These are phyloP conservation scores for Chrysocyon brachyurus DNA, from an alignment of 2,797 vertebrate species.

Conservation along the genomic window DNA sequence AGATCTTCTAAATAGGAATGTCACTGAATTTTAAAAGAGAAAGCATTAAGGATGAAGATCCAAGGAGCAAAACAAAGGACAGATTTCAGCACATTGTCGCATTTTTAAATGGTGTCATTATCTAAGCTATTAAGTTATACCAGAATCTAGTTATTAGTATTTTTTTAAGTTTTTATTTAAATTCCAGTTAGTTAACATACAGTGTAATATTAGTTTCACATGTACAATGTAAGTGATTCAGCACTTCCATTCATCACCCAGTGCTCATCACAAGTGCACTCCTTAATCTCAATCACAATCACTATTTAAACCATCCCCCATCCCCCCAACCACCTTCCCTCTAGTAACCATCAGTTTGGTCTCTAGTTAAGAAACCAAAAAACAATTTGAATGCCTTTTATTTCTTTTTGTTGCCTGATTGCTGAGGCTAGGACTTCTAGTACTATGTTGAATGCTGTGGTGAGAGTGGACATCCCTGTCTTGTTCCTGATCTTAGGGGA, in stretches of 20 bases:
- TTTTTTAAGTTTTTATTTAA: background rate
- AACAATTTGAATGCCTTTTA: background rate
- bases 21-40: conserved; percentile 10
- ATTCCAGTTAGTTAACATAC: background rate
- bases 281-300: background rate
- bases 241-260: background rate
- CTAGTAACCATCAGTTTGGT: background rate
- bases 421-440: no score
- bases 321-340: background rate
- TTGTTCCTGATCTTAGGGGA: no score
- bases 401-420: no score
- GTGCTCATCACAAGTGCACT: background rate
- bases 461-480: no score
- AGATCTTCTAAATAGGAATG: conserved; percentile 1
- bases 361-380: background rate
- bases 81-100: background rate
- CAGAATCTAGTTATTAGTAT: background rate
- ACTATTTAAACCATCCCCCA: background rate
- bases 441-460: no score
- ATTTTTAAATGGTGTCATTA: background rate
- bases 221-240: background rate
- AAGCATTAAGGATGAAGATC: background rate
- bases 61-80: background rate
- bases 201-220: background rate
- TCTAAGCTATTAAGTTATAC: background rate